A percentile compares a stretch with the other conserved stretches of the same genome.
Evolutionary conservation across 2,797 vertebrate species (phyloP).

Genomic region (Hypotaenidia philippensis): DNA sequence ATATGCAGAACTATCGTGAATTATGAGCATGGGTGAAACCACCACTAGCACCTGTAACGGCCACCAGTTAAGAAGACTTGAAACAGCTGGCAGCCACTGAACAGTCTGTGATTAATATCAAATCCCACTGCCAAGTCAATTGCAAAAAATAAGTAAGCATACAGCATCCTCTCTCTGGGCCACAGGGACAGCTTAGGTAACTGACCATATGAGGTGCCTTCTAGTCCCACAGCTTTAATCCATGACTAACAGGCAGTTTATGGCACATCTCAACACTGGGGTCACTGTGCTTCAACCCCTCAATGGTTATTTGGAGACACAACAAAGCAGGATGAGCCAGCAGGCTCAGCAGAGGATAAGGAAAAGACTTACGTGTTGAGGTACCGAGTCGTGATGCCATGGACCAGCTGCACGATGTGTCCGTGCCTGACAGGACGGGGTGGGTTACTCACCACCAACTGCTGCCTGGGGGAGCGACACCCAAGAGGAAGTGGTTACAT

Average conservation of each 20-base stretch:
- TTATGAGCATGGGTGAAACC: neutral
- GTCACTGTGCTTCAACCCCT: neutral
- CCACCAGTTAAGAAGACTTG: neutral
- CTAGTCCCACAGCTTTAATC: neutral
- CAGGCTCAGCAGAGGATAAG: neutral
- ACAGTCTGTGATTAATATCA: neutral
- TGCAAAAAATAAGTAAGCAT: neutral
- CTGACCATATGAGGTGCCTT: neutral
- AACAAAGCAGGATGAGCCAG: neutral
- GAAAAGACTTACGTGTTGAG: conserved; percentile 91
- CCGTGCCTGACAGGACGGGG: conserved; percentile 89
- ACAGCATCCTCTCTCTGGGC: neutral
- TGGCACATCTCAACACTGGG: neutral
- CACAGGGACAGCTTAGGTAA: neutral
- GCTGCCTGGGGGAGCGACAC: conserved; percentile 82
- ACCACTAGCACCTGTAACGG: neutral
- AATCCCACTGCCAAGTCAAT: neutral
- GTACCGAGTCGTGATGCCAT: conserved; percentile 93
- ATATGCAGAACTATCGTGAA: neutral
- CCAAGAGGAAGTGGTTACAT: neutral
- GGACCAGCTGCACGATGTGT: conserved; percentile 91
- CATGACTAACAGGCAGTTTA: neutral
- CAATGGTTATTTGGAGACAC: neutral
- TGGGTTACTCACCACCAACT: conserved; percentile 89
- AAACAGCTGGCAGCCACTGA: neutral